Percentiles rank a stretch among this genome's conserved stretches.
Evolutionary conservation across 2,113 vertebrate genomes (phyloP).

Genomic region (Chaenogobius annularis): DNA sequence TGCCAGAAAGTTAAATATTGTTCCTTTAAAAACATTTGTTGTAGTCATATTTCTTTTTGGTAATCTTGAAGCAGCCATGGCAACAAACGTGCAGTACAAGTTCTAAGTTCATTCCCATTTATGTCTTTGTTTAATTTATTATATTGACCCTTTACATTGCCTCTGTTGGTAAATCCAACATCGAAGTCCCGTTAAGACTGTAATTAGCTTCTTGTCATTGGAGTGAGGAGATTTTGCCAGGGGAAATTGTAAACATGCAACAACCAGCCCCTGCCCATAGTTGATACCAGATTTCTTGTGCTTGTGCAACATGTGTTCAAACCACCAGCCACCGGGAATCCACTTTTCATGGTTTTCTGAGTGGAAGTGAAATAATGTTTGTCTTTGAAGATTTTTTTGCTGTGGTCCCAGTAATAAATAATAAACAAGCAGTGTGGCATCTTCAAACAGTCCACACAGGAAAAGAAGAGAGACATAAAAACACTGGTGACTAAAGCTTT

Average conservation of each 20-base stretch:
- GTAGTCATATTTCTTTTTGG: no score
- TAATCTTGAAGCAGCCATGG: no score
- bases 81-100: no score
- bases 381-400: conserved; percentile 45
- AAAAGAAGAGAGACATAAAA: conserved; percentile 9
- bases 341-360: conserved; percentile 42
- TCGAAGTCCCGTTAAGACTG: background rate
- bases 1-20: no score
- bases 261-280: conserved; percentile 12
- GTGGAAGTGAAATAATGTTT: conserved; percentile 32
- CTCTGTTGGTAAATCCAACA: background rate
- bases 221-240: conserved; percentile 14
- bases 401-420: conserved; percentile 31
- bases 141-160: background rate
- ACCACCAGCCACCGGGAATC: conserved; percentile 34
- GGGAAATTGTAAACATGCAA: conserved; percentile 22
- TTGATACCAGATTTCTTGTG: conserved; percentile 27
- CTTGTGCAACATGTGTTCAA: conserved; percentile 24
- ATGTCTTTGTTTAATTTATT: background rate
- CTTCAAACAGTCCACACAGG: conserved; percentile 18
- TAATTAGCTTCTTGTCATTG: conserved; percentile 33
- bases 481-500: background rate
- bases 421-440: conserved; percentile 26
- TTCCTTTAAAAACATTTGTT: no score
- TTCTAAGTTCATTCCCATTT: background rate